phyloP scores from a whole-genome alignment of 2,888 invertebrate genomes.

The Tridacna crocea region DNA sequence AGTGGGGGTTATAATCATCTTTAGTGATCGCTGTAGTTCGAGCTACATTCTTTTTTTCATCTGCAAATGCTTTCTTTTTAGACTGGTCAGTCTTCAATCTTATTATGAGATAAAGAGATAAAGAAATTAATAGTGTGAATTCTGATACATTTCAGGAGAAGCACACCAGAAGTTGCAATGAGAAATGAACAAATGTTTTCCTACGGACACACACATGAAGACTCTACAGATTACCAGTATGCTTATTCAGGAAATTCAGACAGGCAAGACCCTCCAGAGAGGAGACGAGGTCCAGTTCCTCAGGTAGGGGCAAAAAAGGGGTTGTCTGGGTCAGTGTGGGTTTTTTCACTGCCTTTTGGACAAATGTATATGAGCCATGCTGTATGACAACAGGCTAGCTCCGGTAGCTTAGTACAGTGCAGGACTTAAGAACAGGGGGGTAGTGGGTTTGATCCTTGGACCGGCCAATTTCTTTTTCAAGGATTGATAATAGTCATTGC shows the following conservation, averaged over 20 bases:
- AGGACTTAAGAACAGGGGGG: too few species aligned
- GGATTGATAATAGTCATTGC: too few species aligned
- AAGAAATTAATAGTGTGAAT: too few species aligned
- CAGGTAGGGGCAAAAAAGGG: not conserved
- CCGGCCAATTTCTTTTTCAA: too few species aligned
- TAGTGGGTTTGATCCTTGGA: too few species aligned
- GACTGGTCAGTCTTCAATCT: too few species aligned
- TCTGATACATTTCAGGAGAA: not conserved
- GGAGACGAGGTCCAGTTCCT: not conserved
- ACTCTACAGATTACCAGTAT: conserved; percentile 13
- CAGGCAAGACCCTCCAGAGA: not conserved
- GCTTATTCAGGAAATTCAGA: not conserved
- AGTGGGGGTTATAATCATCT: too few species aligned
- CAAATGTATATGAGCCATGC: not conserved
- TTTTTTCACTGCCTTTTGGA: not conserved
- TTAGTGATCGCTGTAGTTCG: too few species aligned
- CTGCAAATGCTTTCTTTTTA: too few species aligned
- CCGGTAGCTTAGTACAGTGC: too few species aligned
- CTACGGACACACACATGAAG: conserved; percentile 3
- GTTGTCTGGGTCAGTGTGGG: not conserved
- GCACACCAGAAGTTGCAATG: not conserved
- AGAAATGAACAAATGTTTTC: not conserved
- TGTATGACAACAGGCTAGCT: not conserved
- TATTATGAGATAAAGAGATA: too few species aligned
- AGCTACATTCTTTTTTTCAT: too few species aligned